phyloP scores from a whole-genome alignment of 2,888 invertebrate species.

The Dynastes maya region DNA sequence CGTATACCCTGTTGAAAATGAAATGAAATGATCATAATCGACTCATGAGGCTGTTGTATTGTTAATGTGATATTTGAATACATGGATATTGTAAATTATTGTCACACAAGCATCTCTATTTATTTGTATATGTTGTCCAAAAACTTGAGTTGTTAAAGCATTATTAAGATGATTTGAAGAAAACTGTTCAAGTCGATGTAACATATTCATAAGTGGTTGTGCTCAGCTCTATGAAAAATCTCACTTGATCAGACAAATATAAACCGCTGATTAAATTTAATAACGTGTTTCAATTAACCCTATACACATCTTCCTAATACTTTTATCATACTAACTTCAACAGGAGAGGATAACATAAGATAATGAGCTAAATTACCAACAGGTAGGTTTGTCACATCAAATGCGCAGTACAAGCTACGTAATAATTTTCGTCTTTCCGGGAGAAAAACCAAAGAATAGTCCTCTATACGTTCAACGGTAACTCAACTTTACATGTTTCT shows the following conservation, averaged over 20 bases:
- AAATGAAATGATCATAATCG: constrained; percentile 59
- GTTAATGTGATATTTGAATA: constrained; percentile 72
- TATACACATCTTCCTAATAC: not conserved
- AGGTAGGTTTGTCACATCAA: too few species aligned
- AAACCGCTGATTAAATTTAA: constrained; percentile 61
- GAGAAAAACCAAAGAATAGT: too few species aligned
- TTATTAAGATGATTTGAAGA: constrained; percentile 54
- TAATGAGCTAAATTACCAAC: too few species aligned
- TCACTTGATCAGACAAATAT: constrained; percentile 65
- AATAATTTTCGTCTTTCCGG: too few species aligned
- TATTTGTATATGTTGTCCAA: constrained; percentile 67
- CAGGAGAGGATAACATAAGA: too few species aligned
- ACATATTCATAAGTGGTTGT: constrained; percentile 66
- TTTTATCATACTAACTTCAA: not conserved
- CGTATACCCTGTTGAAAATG: constrained; percentile 54
- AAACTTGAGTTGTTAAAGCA: constrained; percentile 63
- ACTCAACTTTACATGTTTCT: too few species aligned
- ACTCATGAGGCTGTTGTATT: constrained; percentile 70
- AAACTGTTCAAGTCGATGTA: constrained; percentile 68
- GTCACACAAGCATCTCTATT: constrained; percentile 66
- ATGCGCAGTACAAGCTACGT: too few species aligned
- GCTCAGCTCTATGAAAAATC: constrained; percentile 64
- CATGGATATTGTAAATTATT: constrained; percentile 68
- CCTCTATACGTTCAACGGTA: too few species aligned
- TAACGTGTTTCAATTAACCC: constrained; percentile 28